Evolutionary conservation across 2,113 vertebrate species (phyloP).

Genomic region (Thalassarche chlororhynchos): DNA sequence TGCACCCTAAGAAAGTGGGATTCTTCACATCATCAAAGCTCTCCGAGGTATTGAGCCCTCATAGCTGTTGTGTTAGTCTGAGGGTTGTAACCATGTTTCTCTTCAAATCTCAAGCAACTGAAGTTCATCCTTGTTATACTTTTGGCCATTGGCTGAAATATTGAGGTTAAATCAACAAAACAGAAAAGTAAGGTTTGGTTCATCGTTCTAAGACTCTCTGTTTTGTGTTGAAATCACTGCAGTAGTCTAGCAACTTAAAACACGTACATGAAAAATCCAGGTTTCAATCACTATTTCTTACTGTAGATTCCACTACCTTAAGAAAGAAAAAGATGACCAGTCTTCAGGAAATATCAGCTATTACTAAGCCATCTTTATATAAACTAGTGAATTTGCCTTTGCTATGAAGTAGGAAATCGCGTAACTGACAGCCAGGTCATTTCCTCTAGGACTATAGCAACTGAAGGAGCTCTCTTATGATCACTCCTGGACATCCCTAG

Average conservation of each 20-base stretch:
- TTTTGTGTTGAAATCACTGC: not conserved
- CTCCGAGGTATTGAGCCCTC: not conserved
- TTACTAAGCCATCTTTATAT: not conserved
- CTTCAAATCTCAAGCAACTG: not conserved
- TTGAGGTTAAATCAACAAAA: not conserved
- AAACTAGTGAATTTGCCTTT: not conserved
- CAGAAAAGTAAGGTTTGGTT: not conserved
- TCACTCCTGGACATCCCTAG: not conserved
- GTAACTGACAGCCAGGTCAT: not conserved
- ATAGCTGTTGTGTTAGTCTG: not conserved
- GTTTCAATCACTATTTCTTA: not conserved
- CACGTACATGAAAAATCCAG: not conserved
- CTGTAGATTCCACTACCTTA: not conserved
- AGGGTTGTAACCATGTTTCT: not conserved
- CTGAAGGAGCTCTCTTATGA: not conserved
- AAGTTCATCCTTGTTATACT: not conserved
- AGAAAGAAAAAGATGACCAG: not conserved
- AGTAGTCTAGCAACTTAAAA: not conserved
- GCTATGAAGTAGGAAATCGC: not conserved
- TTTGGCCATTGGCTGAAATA: not conserved
- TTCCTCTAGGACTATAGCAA: not conserved
- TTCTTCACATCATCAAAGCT: not conserved
- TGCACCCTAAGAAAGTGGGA: not conserved
- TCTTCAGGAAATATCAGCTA: not conserved
- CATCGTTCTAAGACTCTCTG: not conserved